Base-by-base conservation (phyloP, 92 coral and sea anemone species). In the Bergia sp. region DNA sequence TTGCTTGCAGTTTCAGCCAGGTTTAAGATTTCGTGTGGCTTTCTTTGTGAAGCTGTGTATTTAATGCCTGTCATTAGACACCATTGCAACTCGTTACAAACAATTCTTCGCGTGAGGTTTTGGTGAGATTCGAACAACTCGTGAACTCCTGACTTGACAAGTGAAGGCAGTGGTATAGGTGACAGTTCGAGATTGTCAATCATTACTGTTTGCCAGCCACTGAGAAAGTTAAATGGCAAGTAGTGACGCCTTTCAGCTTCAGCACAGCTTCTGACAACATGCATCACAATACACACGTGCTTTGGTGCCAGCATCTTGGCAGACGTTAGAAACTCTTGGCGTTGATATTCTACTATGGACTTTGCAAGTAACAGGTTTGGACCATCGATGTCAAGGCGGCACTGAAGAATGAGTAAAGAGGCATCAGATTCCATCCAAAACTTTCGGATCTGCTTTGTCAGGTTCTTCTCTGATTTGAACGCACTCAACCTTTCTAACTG, bases 331-430 rank as follows among this genome's bases (percentile, higher is more conserved):
- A 79, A 87, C 40, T 76, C 79, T 41, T 76, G 47, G 5, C 79
- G 79, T 1, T 76, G 79, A 18, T 76, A 21, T 29, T 86, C 89
- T 8, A 86, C 36, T 21, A 86, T 55, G 53, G 89, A 86, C 61
- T 80, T 79, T 39, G 72, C 80, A 11, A 86, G 89, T 2, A 86
- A 65, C 89, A 86, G 49, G 89, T 86, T 79, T 47, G 74, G 71
- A 23, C 81, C 92, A 81, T 90, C 92, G 66, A 90, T 43, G 23
- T 86, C 82, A 40, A 89, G 90, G 67, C 82, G 78, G 76, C 92
- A 90, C 69, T 90, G 92, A 18, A 90, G 85, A 36, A 90, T 65
- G n/a, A 90, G 71, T 12, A 90, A 78, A 29, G 79, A 82, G 6
- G 79, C 65, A 11, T 88, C 66, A 43, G 86, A 86, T 16, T 73